Percentiles rank a stretch among this genome's conserved stretches.
Conservation (phyloP, 2,797 vertebrate genomes). For the Bucorvus abyssinicus region DNA sequence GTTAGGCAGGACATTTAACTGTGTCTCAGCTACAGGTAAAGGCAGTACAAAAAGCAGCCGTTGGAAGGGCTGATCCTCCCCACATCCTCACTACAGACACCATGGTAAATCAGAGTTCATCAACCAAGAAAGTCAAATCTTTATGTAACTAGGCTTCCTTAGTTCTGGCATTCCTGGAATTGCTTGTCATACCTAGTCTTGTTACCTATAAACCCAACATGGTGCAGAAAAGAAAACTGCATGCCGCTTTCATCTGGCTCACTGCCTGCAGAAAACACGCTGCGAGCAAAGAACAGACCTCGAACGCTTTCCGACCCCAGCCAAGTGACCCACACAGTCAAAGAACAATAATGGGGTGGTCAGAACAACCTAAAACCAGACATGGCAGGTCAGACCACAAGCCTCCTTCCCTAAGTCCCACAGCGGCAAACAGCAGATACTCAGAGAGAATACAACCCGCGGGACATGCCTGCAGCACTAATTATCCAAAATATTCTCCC, state of each 20-base stretch:
- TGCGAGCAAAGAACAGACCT: not conserved
- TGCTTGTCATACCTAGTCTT: not conserved
- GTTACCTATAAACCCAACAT: not conserved
- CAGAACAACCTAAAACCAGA: not conserved
- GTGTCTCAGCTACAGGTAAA: not conserved
- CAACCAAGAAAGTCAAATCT: not conserved
- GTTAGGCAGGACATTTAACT: not conserved
- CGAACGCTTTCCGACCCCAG: not conserved
- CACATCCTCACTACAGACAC: not conserved
- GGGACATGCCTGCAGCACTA: fast-evolving
- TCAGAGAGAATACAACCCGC: not conserved
- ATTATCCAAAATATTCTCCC: not conserved
- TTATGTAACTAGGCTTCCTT: not conserved
- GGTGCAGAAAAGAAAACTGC: not conserved
- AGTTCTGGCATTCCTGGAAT: not conserved
- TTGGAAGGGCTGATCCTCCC: not conserved
- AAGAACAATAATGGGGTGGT: not conserved
- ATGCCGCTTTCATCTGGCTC: not conserved
- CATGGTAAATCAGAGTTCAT: not conserved
- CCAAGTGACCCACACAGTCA: not conserved
- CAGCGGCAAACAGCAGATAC: not conserved
- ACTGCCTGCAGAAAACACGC: not conserved
- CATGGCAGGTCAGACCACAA: not conserved
- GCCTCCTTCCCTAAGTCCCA: not conserved
- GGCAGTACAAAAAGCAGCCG: not conserved